Conservation (phyloP, 2,797 vertebrate species). For the Syncerus caffer region DNA sequence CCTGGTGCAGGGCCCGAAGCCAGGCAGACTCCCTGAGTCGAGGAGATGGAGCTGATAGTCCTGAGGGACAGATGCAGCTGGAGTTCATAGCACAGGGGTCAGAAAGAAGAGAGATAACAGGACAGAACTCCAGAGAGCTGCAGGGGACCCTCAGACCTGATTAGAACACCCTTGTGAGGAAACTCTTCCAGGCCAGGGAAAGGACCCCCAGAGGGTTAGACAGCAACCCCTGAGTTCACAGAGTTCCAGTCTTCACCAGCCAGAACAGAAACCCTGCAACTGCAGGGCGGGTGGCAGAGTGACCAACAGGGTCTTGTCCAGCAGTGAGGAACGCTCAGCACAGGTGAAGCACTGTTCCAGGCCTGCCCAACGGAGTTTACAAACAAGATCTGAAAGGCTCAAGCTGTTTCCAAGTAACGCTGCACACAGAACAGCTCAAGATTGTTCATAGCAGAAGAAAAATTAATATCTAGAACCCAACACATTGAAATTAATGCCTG, state of each 20-base stretch:
- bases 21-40: background rate
- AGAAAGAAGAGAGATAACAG: background rate
- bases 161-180: background rate
- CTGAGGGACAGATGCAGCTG: background rate
- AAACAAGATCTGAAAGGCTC: background rate
- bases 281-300: background rate
- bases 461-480: background rate
- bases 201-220: background rate
- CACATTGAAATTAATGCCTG: background rate
- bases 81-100: background rate
- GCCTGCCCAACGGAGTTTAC: background rate
- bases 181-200: background rate
- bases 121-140: background rate
- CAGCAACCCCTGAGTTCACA: background rate
- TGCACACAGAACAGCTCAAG: background rate
- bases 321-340: background rate
- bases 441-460: background rate
- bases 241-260: background rate
- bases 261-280: background rate
- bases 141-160: background rate
- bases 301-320: background rate
- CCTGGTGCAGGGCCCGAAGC: rapidly evolving
- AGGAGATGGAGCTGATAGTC: background rate
- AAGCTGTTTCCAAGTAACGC: background rate
- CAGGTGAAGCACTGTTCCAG: too few relatives aligned